Conservation (phyloP, 2,113 vertebrate species). For the Actenoides lindsayi region DNA sequence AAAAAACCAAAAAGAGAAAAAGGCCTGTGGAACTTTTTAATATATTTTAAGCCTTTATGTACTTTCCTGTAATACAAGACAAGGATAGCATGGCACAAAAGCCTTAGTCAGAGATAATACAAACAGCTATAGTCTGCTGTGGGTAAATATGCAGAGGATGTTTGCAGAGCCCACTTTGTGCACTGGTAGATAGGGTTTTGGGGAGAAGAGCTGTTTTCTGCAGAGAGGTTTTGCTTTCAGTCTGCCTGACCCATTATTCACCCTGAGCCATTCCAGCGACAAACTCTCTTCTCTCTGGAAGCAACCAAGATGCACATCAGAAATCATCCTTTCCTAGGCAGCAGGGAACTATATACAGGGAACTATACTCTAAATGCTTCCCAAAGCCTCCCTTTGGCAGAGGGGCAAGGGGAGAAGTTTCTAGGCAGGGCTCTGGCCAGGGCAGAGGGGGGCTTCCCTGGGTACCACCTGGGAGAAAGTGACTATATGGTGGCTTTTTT, state of each 20-base stretch:
- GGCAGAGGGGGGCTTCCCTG: not conserved
- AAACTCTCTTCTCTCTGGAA: accelerated
- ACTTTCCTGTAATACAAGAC: not conserved
- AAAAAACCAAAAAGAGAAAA: not conserved
- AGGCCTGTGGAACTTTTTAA: not conserved
- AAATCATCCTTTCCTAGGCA: not conserved
- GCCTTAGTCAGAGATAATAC: not conserved
- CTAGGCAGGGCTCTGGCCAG: not conserved
- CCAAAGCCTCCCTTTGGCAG: not conserved
- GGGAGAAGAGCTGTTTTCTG: not conserved
- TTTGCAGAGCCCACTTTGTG: not conserved
- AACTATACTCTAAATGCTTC: not conserved
- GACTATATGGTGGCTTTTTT: not conserved
- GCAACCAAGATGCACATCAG: not conserved
- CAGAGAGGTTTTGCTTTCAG: not conserved
- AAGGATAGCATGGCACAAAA: not conserved
- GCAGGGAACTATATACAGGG: not conserved
- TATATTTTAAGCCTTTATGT: not conserved
- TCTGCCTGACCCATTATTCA: not conserved
- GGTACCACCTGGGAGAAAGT: not conserved
- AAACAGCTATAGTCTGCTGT: not conserved
- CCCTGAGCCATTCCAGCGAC: not conserved
- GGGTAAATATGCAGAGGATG: not conserved
- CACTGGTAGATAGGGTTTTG: not conserved
- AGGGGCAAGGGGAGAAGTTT: not conserved